Percentiles rank a stretch among this genome's conserved stretches.
phyloP scores from a whole-genome alignment of 2,797 vertebrate genomes.

The Diceros bicornis region DNA sequence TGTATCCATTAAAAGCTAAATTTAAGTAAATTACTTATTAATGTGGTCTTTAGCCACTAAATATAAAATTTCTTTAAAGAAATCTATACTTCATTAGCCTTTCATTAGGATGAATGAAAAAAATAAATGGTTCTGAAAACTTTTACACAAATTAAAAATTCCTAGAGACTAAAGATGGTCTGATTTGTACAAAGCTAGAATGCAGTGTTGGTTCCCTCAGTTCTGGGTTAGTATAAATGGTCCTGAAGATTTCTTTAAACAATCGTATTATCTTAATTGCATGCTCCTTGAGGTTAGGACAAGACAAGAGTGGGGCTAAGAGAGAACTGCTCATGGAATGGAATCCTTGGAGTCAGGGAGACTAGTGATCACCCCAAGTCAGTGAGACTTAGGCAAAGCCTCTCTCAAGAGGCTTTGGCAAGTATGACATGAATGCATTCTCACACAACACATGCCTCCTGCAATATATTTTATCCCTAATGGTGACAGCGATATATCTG shows the following conservation, averaged over 20 bases:
- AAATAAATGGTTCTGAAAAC: slow-evolving; percentile 5
- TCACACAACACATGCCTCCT: background rate
- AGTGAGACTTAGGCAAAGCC: background rate
- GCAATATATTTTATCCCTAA: background rate
- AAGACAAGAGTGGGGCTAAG: background rate
- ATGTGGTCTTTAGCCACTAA: slow-evolving; percentile 4
- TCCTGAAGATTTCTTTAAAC: background rate
- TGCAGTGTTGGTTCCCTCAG: background rate
- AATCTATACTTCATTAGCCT: slow-evolving; percentile 13
- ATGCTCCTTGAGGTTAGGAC: background rate
- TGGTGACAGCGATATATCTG: background rate
- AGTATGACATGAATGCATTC: background rate
- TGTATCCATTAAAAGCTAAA: slow-evolving; percentile 9
- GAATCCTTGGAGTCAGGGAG: background rate
- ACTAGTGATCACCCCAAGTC: background rate
- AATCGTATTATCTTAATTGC: background rate
- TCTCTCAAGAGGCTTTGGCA: background rate
- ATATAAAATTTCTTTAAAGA: slow-evolving; percentile 16
- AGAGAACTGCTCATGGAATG: background rate
- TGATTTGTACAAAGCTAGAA: background rate
- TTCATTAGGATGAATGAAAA: background rate
- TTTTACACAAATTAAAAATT: background rate
- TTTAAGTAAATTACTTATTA: slow-evolving; percentile 52
- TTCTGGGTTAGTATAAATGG: background rate
- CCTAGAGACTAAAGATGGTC: background rate